phyloP scores from a whole-genome alignment of 2,113 vertebrate species.

The Sebastes fasciatus region DNA sequence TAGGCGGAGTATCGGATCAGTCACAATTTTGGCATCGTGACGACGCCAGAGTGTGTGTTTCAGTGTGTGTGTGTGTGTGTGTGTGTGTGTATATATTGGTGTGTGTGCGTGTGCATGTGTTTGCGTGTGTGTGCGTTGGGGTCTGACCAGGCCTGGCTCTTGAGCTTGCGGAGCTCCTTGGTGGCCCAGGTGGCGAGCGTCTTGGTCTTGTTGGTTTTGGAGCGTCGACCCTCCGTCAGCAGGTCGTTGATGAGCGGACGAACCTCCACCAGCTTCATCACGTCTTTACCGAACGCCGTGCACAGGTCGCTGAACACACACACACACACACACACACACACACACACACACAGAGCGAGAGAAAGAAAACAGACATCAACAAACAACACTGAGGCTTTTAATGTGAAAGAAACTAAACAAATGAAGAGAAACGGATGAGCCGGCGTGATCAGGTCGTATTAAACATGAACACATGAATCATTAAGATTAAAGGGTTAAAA shows the following conservation, averaged over 20 bases:
- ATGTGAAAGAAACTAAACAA: not conserved
- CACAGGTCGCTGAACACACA: constrained; percentile 89
- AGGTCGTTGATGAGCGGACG: constrained; percentile 97
- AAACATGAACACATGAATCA: too few species aligned
- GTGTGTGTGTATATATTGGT: too few species aligned
- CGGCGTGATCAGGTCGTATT: too few species aligned
- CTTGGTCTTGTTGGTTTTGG: constrained; percentile 98
- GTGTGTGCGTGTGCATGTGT: not conserved
- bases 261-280: constrained; percentile 97
- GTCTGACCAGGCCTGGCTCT: constrained; percentile 96
- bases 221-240: constrained; percentile 95
- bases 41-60: not conserved
- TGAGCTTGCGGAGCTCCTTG: constrained; percentile 98
- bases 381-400: not conserved
- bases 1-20: too few species aligned
- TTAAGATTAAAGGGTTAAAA: too few species aligned
- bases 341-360: not conserved
- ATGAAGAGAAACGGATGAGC: too few species aligned
- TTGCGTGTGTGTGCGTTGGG: not conserved
- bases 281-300: constrained; percentile 96
- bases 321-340: not conserved
- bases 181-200: constrained; percentile 98
- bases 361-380: not conserved
- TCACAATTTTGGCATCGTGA: too few species aligned
- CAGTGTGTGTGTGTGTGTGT: not conserved